Base-by-base conservation (phyloP, 2,797 vertebrate species). In the Ceryle rudis region DNA sequence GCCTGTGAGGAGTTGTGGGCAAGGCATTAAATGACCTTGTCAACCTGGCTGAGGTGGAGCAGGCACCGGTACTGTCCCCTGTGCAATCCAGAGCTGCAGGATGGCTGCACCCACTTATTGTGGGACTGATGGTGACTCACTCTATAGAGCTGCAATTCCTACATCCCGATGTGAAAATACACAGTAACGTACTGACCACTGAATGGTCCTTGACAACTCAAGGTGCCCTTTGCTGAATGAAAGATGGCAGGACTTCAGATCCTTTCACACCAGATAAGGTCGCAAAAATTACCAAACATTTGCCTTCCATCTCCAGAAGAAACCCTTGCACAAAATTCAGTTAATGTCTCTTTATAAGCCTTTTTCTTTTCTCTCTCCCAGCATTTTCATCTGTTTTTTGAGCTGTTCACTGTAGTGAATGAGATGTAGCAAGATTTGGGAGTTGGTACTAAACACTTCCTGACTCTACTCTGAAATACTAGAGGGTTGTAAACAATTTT, bases 201-300 rank as follows among this genome's bases (percentile, higher is more conserved):
- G 5, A 2, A 0, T 0, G 0, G 29, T 18, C 25, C 41, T 9
- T 7, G 10, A 18, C 26, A 22, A 5, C 15, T 35, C 62, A 10
- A 41, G 58, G 26, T 33, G 31, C 70, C 11, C 64, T 49, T 33
- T 14, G 23, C 29, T 7, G 28, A 23, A 13, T 28, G 31, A 60
- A 39, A 28, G 52, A 51, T 14, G 31, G 29, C 6, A 31, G 62
- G 37, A 21, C 22, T 66, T 44, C 49, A 49, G 35, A 37, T 39
- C 52, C 62, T 81, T 31, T 28, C 26, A 9, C 4, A 26, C 70
- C 29, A 70, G 44, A 46, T 57, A 66, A 61, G 25, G 41, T 11
- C 51, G 35, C 35, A 84, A 57, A 37, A 61, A 35, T 15, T 17
- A 80, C 7, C 44, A 79, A 44, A 23, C 1, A 42, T 52, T 77